phyloP scores from a whole-genome alignment of 2,888 invertebrate species.

The Augochlorella aurata region DNA sequence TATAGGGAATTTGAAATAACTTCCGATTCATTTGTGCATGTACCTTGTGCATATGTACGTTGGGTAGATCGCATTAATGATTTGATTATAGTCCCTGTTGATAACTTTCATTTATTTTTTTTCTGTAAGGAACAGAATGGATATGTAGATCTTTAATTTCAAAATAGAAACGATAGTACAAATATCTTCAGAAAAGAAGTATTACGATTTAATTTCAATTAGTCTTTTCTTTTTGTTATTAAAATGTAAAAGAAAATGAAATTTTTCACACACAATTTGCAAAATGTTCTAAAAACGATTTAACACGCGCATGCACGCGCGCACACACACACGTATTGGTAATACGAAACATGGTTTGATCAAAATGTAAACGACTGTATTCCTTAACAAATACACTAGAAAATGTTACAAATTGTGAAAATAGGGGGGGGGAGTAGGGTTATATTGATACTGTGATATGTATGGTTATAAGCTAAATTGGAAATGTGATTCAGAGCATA shows the following conservation, averaged over 20 bases:
- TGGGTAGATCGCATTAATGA: slow-evolving; percentile 19
- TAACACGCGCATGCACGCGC: no score
- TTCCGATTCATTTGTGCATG: slow-evolving; percentile 19
- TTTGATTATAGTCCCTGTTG: slow-evolving; percentile 35
- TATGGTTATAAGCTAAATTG: slow-evolving; percentile 73
- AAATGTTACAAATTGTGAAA: slow-evolving; percentile 39
- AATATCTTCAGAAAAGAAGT: slow-evolving; percentile 44
- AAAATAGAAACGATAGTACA: slow-evolving; percentile 56
- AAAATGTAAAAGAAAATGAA: slow-evolving; percentile 6
- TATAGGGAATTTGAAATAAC: slow-evolving; percentile 29
- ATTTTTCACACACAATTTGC: slow-evolving; percentile 20
- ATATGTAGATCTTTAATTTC: slow-evolving; percentile 40
- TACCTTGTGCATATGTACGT: slow-evolving; percentile 11
- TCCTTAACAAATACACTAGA: slow-evolving; percentile 40
- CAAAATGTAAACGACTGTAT: slow-evolving; percentile 44
- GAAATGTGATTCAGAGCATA: slow-evolving; percentile 60
- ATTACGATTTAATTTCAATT: slow-evolving; percentile 45
- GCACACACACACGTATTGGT: no score
- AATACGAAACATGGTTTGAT: slow-evolving; percentile 31
- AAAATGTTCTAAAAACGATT: slow-evolving; percentile 16
- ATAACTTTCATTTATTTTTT: slow-evolving; percentile 30
- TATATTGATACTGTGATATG: slow-evolving; percentile 79
- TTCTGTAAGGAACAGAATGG: slow-evolving; percentile 33
- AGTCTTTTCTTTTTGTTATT: slow-evolving; percentile 31
- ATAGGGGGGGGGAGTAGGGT: slow-evolving; percentile 65